phyloP scores from a whole-genome alignment of 2,797 vertebrate genomes.

The Brachyrhaphis roseni region DNA sequence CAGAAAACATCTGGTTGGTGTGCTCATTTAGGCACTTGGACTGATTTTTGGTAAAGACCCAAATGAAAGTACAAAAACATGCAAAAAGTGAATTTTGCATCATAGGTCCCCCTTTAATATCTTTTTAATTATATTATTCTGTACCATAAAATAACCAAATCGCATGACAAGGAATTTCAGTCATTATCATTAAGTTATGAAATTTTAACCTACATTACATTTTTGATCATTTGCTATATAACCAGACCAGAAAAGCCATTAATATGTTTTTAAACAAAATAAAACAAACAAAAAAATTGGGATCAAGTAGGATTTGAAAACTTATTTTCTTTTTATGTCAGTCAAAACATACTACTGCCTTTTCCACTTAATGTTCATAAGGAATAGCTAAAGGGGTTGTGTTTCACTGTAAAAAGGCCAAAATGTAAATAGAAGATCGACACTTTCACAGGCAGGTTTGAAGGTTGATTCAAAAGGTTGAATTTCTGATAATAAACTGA shows the following conservation, averaged over 20 bases:
- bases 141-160: too few species aligned
- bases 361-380: not conserved
- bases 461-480: not conserved
- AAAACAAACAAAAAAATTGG: not conserved
- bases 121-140: too few species aligned
- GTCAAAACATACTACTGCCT: constrained; percentile 46
- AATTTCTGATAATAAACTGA: not conserved
- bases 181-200: too few species aligned
- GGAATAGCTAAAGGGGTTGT: not conserved
- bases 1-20: too few species aligned
- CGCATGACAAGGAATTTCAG: too few species aligned
- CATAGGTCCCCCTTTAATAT: too few species aligned
- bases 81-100: too few species aligned
- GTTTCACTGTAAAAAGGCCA: not conserved
- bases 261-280: not conserved
- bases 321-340: constrained; percentile 18
- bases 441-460: not conserved
- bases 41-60: too few species aligned
- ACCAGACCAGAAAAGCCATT: not conserved
- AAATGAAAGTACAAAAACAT: too few species aligned
- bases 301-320: too few species aligned
- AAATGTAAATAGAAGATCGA: not conserved
- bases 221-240: not conserved
- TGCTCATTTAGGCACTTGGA: too few species aligned
- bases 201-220: too few species aligned